A percentile compares a stretch with the other conserved stretches of the same genome.
These are phyloP conservation scores for Recurvirostra avosetta DNA, from an alignment of 2,113 vertebrate species.

Conservation along the genomic window DNA sequence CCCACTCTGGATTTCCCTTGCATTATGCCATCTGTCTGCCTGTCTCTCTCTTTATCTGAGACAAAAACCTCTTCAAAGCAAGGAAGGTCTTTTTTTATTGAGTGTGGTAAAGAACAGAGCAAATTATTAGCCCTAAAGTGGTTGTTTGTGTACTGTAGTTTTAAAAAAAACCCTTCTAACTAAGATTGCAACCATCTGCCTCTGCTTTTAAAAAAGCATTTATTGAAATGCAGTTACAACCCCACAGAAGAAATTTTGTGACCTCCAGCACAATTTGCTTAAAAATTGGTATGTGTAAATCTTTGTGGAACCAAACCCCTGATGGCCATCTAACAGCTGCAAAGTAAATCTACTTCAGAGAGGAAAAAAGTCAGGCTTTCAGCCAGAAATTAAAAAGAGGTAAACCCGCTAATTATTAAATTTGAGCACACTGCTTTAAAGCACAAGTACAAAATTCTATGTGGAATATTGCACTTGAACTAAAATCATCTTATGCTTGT, in stretches of 20 bases:
- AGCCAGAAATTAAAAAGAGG: not conserved
- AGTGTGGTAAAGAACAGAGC: not conserved
- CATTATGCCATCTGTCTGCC: not conserved
- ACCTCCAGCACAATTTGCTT: not conserved
- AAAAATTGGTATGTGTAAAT: not conserved
- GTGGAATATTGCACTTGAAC: not conserved
- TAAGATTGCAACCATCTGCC: not conserved
- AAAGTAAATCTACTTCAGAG: not conserved
- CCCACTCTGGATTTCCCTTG: not conserved
- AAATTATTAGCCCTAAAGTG: not conserved
- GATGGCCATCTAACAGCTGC: not conserved
- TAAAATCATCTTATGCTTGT: not conserved
- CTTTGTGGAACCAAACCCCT: not conserved
- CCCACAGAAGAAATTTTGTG: not conserved
- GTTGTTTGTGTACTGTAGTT: not conserved
- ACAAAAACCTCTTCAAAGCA: not conserved
- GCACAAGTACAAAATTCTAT: not conserved
- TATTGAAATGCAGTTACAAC: not conserved
- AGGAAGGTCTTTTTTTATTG: not conserved
- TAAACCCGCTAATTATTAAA: not conserved
- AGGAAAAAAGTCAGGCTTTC: not conserved
- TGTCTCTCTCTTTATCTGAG: not conserved
- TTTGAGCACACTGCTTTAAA: not conserved
- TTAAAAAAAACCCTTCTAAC: not conserved
- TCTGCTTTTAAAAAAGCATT: not conserved